phyloP scores from a whole-genome alignment of 2,113 vertebrate species.

The Corapipo altera region DNA sequence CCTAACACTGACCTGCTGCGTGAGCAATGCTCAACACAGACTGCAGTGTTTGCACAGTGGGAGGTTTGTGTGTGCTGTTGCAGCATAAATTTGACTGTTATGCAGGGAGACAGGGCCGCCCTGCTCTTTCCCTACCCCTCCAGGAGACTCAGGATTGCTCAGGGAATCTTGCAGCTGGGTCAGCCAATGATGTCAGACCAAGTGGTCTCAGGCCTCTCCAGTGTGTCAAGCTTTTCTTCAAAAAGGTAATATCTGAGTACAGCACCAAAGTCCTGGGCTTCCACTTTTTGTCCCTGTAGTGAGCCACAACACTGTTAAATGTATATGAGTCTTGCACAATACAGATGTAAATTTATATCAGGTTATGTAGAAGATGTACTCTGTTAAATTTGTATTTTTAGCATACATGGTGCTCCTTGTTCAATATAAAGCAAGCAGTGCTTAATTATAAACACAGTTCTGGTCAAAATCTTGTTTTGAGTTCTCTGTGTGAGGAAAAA shows the following conservation, averaged over 20 bases:
- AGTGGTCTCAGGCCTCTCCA: background rate
- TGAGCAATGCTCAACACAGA: background rate
- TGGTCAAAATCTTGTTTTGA: background rate
- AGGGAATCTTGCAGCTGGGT: background rate
- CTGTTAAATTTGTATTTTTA: background rate
- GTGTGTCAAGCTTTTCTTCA: background rate
- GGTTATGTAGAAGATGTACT: background rate
- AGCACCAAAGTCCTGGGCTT: background rate
- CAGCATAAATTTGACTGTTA: background rate
- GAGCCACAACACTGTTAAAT: accelerated
- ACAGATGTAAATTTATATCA: background rate
- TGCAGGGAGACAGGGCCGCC: background rate
- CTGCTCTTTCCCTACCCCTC: background rate
- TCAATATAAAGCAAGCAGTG: background rate
- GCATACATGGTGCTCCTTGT: background rate
- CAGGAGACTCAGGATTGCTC: background rate
- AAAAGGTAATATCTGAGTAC: background rate
- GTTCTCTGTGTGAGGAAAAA: accelerated
- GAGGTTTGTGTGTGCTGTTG: background rate
- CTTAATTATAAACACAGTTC: background rate
- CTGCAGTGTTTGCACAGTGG: background rate
- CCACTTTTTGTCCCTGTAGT: background rate
- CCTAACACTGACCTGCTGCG: background rate
- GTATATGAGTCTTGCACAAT: background rate
- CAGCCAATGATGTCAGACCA: background rate